These are phyloP conservation scores for Coregonus clupeaformis DNA, from an alignment of 2,113 vertebrate species.

Conservation along the genomic window DNA sequence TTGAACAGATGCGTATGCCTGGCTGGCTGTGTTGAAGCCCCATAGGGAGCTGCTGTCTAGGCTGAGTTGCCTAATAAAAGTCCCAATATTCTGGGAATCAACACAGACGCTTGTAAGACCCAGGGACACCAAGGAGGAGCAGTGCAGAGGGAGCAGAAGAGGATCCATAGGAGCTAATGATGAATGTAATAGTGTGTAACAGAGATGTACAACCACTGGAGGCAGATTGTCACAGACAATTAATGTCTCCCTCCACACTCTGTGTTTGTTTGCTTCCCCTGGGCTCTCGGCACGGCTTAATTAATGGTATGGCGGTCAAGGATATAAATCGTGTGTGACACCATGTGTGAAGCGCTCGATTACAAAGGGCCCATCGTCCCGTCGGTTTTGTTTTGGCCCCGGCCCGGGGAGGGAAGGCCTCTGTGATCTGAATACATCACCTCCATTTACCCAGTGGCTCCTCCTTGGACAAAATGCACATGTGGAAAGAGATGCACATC, in stretches of 20 bases:
- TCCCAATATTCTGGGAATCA: conserved; percentile 14
- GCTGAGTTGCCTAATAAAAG: conserved; percentile 3
- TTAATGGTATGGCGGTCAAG: conserved; percentile 77
- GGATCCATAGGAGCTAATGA: conserved; percentile 71
- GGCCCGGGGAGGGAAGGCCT: conserved; percentile 51
- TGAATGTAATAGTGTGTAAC: conserved; percentile 79
- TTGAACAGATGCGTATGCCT: conserved; percentile 28
- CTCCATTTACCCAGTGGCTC: not conserved
- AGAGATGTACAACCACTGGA: conserved; percentile 80
- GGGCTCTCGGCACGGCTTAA: conserved; percentile 70
- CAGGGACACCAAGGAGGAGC: conserved; percentile 36
- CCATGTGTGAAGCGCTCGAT: conserved; percentile 74
- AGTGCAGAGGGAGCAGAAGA: conserved; percentile 14
- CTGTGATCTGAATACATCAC: not conserved
- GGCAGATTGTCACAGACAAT: conserved; percentile 77
- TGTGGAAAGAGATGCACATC: not conserved
- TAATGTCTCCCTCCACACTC: conserved; percentile 69
- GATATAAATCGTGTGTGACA: conserved; percentile 79
- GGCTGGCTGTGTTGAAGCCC: conserved; percentile 17
- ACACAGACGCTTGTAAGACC: conserved; percentile 32
- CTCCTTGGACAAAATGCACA: not conserved
- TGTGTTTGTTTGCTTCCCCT: conserved; percentile 73
- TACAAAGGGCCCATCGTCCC: conserved; percentile 71
- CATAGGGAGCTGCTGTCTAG: conserved; percentile 14
- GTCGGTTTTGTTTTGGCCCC: conserved; percentile 35